phyloP scores from a whole-genome alignment of 2,113 vertebrate species.

The Buteo buteo region DNA sequence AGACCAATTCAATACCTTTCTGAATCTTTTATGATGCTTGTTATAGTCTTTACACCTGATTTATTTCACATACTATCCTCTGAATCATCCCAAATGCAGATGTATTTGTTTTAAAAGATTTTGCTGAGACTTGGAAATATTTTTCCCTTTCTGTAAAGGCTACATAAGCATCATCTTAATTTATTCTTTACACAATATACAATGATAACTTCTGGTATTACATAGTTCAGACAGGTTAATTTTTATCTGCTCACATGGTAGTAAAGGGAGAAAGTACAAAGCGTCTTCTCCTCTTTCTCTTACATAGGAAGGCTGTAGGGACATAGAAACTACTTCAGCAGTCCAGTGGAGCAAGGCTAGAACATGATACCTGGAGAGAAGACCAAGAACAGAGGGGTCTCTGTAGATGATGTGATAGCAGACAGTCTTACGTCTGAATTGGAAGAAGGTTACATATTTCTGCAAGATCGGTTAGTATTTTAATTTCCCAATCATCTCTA shows the following conservation, averaged over 20 bases:
- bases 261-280: background rate
- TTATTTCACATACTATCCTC: conserved; percentile 15
- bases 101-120: conserved; percentile 44
- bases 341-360: background rate
- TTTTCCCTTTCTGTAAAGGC: background rate
- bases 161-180: background rate
- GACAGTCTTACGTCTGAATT: background rate
- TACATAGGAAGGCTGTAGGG: background rate
- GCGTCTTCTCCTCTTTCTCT: background rate
- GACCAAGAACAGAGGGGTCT: background rate
- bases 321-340: background rate
- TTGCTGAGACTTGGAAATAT: conserved; percentile 16
- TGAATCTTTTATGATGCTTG: conserved; percentile 54
- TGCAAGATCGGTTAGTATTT: background rate
- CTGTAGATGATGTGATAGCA: background rate
- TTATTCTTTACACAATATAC: background rate
- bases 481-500: background rate
- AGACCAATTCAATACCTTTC: conserved; percentile 34
- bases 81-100: conserved; percentile 53
- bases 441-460: background rate
- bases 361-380: background rate
- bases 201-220: background rate
- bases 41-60: conserved; percentile 40
- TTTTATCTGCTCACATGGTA: background rate
- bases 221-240: conserved; percentile 8